Evolutionary conservation across 23 tunicate genomes (phyloP), one percentile per base, ranked within the genome.

Genomic region (Halocynthia aurantium): DNA sequence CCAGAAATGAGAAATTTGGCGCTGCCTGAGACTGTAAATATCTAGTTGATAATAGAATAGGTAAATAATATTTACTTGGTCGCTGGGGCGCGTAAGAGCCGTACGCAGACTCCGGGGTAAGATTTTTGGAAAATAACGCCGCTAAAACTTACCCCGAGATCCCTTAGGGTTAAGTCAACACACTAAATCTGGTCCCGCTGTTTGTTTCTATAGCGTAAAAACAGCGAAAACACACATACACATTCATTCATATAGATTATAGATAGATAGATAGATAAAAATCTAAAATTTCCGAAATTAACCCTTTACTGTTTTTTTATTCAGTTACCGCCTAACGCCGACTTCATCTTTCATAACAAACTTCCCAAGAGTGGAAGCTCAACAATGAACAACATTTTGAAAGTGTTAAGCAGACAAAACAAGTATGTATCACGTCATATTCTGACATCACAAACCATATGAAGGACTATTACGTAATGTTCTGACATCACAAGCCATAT

Each of bases 301-400:
- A n/a, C 64, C 18, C 15, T n/a, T 13, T 13, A 58, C 72, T 2
- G 11, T 67, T 76, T 76, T 21, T 18, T 10, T 69, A 5, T 58
- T 52, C 57, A 82, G 94, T 57, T 6, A 19, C 84, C 91, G 6
- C 98, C 98, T 7, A 94, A 94, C 68, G 77, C 84, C 17, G 20
- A 62, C 15, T 94, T 94, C 66, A 74, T 94, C 50, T 84, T 94
- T 77, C 98, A 94, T 78, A 94, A 94, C 80, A 94, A 94, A 72
- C 75, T 94, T 52, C 98, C 98, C 66, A 94, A 94, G 66, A 76
- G 91, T 53, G 98, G 98, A 62, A 88, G 94, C 40, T 83, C 98
- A 52, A 94, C 98, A 52, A 87, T 94, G 98, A 89, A 94, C 80
- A 94, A 87, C 76, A 88, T 94, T 67, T 49, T 94, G 50, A 94